Percentiles rank a stretch among this genome's conserved stretches.
Evolutionary conservation across 2,113 vertebrate species (phyloP).

Genomic region (Callaeas wilsoni): DNA sequence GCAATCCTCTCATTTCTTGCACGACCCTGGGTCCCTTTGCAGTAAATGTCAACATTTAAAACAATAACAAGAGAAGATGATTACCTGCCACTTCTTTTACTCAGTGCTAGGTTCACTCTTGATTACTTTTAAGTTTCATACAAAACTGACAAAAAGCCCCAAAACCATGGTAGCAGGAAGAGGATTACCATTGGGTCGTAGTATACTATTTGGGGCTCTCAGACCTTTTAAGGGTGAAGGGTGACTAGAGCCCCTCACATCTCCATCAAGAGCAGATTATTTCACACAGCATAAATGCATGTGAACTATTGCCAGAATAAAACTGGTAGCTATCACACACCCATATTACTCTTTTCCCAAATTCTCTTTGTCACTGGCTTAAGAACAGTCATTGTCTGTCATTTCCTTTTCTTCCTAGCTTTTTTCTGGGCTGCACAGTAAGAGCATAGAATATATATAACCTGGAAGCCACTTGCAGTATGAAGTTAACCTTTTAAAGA

Average conservation of each 20-base stretch:
- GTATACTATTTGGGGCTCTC: background rate
- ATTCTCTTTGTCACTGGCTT: background rate
- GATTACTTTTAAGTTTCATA: background rate
- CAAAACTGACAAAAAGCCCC: background rate
- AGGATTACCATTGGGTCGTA: background rate
- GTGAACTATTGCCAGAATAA: background rate
- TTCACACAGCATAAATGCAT: background rate
- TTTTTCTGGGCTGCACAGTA: background rate
- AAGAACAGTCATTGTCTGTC: background rate
- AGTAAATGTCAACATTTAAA: background rate
- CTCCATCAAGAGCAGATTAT: background rate
- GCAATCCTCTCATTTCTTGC: background rate
- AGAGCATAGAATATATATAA: background rate
- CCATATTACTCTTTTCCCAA: background rate
- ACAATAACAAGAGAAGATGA: background rate
- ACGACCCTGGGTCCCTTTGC: background rate
- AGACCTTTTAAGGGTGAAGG: background rate
- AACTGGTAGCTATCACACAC: background rate
- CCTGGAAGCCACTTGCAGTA: background rate
- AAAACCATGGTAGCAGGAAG: background rate
- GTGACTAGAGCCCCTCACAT: background rate
- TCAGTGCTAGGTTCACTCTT: background rate
- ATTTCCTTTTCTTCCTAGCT: background rate
- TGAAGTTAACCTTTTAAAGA: conserved; percentile 38
- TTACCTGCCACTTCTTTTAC: background rate